A percentile compares a stretch with the other conserved stretches of the same genome.
Conservation (phyloP, 1,140 invertebrate species). For the Helicoverpa zea region DNA sequence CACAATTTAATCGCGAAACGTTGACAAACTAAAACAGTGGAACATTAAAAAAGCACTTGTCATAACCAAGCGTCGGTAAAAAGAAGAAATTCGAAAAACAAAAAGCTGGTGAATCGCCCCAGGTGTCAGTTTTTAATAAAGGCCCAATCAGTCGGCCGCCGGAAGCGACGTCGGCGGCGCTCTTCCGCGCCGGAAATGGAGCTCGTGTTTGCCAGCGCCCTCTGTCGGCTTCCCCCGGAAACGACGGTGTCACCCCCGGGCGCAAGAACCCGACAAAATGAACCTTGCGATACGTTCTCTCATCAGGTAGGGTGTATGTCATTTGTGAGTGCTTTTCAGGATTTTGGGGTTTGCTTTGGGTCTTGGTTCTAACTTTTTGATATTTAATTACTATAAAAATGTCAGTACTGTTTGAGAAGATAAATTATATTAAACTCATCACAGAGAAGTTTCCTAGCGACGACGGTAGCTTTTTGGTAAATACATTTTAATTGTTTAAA, state of each 20-base stretch:
- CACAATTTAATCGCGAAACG: slow-evolving; percentile 31
- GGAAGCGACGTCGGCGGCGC: slow-evolving; percentile 69
- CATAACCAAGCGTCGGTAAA: slow-evolving; percentile 39
- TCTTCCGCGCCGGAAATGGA: slow-evolving; percentile 76
- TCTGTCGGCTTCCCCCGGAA: slow-evolving; percentile 69
- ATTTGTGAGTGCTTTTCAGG: background rate
- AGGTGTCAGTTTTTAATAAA: slow-evolving; percentile 86
- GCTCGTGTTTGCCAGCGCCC: slow-evolving; percentile 70
- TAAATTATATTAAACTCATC: too few species aligned
- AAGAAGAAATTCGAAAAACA: slow-evolving; percentile 54
- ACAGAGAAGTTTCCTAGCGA: too few species aligned
- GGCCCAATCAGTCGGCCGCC: slow-evolving; percentile 79
- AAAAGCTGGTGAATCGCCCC: slow-evolving; percentile 67
- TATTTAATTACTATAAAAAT: too few species aligned
- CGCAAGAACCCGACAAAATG: slow-evolving; percentile 65
- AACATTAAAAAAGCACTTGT: slow-evolving; percentile 49
- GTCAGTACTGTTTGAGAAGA: too few species aligned
- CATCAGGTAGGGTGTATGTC: slow-evolving; percentile 33
- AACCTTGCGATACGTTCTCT: slow-evolving; percentile 65
- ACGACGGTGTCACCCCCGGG: slow-evolving; percentile 65
- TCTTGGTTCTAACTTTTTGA: too few species aligned
- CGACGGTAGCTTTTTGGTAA: too few species aligned
- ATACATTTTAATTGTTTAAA: too few species aligned
- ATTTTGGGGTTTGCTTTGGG: background rate
- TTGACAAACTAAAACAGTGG: slow-evolving; percentile 34